phyloP scores from a whole-genome alignment of 2,888 invertebrate genomes.

The Apodemia zela region DNA sequence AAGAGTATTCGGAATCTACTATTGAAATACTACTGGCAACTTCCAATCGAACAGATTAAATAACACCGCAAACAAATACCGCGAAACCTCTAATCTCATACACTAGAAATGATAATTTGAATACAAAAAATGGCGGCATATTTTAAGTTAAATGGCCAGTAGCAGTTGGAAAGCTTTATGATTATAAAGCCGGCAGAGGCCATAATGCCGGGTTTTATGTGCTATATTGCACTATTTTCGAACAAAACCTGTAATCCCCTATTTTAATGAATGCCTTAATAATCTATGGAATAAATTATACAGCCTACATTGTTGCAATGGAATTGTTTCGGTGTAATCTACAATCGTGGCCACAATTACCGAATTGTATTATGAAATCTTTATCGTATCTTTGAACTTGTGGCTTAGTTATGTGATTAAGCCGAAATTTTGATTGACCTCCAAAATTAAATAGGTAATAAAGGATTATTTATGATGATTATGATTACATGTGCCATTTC shows the following conservation, averaged over 20 bases:
- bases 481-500: too few species aligned
- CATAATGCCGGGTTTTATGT: slow-evolving; percentile 27
- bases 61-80: neutral
- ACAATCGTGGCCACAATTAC: slow-evolving; percentile 4
- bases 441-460: neutral
- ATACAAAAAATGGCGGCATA: slow-evolving; percentile 19
- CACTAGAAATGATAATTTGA: slow-evolving; percentile 16
- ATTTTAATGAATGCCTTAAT: slow-evolving; percentile 27
- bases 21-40: neutral
- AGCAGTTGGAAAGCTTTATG: slow-evolving; percentile 19
- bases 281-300: slow-evolving; percentile 28
- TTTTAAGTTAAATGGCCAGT: slow-evolving; percentile 19
- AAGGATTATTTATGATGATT: too few species aligned
- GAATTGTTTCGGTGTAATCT: slow-evolving; percentile 7
- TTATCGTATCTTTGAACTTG: neutral
- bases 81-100: slow-evolving; percentile 1
- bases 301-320: slow-evolving; percentile 9
- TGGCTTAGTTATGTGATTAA: neutral
- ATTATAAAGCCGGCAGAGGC: slow-evolving; percentile 25
- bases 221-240: slow-evolving; percentile 22
- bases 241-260: slow-evolving; percentile 24
- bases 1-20: neutral
- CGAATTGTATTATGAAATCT: slow-evolving; percentile 3
- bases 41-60: neutral
- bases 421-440: neutral